Base-by-base conservation (phyloP, 2,888 invertebrate species). In the Panopea generosa region DNA sequence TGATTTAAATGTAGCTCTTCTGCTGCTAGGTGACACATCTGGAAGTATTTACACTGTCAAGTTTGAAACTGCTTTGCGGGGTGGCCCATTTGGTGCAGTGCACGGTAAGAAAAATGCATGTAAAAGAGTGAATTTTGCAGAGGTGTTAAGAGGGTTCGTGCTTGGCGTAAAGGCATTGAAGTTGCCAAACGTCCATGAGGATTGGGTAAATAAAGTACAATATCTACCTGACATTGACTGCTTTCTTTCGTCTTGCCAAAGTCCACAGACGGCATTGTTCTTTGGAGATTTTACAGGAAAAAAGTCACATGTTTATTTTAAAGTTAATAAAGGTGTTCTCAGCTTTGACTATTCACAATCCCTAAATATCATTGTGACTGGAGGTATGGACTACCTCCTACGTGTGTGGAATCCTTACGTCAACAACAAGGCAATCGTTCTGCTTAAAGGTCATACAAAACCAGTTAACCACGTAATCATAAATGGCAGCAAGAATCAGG, bases 361-460 rank as follows among this genome's bases (percentile, higher is more conserved):
- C 29, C 74, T 88, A 50, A 90, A 90, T 75, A 83, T 91, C 11
- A 84, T 92, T 40, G 90, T 89, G 2, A 91, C 92, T 0, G 97
- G 96, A 1, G 96, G 97, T 3, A 95, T 96, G 7, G 97, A 97
- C 92, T 95, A 95, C 84, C 90, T 94, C 61, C 94, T 96, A 27
- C 94, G 96, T 43, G 93, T 96, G 61, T 97, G 97, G 97, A 96
- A 96, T 92, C 95, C 96, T 0, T 96, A 96, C 90, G 95, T 96
- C n/a, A 94, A 96, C 1, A 93, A 93, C 59, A 95, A 95, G 87
- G 94, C 96, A 0, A 95, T 93, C 50, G 94, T 94, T 11, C 92
- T 94, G 16, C 93, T 96, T 93, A 94, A 49, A 96, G 85, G 85
- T 22, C 88, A 88, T 69, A 81, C 69, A 2, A 86, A 87, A 69